These are phyloP conservation scores for rat (Rattus norvegicus) DNA, from an alignment of 2,113 vertebrate species.

Conservation along the genomic window GRCr8 NC_086022.1:68901001-68901500, in stretches of 20 bases:
- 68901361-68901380: background rate
- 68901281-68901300: background rate
- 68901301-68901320: background rate
- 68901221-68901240: background rate
- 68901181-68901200: background rate
- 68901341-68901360: background rate
- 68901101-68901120: slow-evolving; percentile 16
- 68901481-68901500: background rate
- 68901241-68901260: background rate
- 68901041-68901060: slow-evolving; percentile 63
- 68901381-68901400: background rate
- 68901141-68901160: slow-evolving; percentile 23
- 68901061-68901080: slow-evolving; percentile 60
- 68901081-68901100: slow-evolving; percentile 72
- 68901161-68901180: background rate
- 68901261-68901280: background rate
- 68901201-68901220: background rate
- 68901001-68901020: slow-evolving; percentile 41
- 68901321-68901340: background rate
- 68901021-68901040: slow-evolving; percentile 55
- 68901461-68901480: background rate
- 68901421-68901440: background rate
- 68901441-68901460: background rate
- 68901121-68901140: slow-evolving; percentile 55
- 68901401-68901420: background rate